These are phyloP conservation scores for Sialis lutaria DNA, from an alignment of 2,888 invertebrate genomes.

Conservation along the genomic window DNA sequence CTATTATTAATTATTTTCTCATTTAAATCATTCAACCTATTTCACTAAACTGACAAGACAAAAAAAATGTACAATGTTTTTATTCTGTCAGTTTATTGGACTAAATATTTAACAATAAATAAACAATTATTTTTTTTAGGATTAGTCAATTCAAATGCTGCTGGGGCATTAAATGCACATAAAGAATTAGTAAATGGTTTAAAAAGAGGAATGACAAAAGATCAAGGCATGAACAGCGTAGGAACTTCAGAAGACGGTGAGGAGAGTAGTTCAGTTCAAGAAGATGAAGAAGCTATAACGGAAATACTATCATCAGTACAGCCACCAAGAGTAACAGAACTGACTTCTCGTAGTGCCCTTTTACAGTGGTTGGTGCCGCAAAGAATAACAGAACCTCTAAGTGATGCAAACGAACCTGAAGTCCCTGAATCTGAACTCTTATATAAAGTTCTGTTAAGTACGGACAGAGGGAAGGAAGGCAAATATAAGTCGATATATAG, in stretches of 20 bases:
- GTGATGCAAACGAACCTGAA: slow-evolving; percentile 32
- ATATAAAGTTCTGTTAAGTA: slow-evolving; percentile 63
- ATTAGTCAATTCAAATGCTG: too few species aligned
- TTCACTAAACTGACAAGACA: too few species aligned
- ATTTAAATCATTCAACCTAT: too few species aligned
- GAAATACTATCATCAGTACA: slow-evolving; percentile 58
- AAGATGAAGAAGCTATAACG: slow-evolving; percentile 52
- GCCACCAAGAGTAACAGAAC: slow-evolving; percentile 62
- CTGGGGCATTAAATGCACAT: neutral
- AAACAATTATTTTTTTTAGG: too few species aligned
- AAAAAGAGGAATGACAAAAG: slow-evolving; percentile 21
- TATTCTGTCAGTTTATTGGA: too few species aligned
- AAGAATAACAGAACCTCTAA: slow-evolving; percentile 27
- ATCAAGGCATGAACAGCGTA: slow-evolving; percentile 34
- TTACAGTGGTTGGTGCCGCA: slow-evolving; percentile 63
- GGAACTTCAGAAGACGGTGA: slow-evolving; percentile 70
- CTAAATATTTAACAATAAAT: too few species aligned
- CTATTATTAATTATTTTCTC: too few species aligned
- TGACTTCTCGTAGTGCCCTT: slow-evolving; percentile 70
- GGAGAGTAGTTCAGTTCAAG: slow-evolving; percentile 53
- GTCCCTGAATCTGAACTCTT: slow-evolving; percentile 46
- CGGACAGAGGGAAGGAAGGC: slow-evolving; percentile 56
- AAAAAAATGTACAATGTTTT: too few species aligned
- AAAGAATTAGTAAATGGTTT: slow-evolving; percentile 44
- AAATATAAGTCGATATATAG: slow-evolving; percentile 74